A percentile compares a stretch with the other conserved stretches of the same genome.
Evolutionary conservation across 53 echinoderm and acorn worm genomes (phyloP).

Genomic region (Astropecten irregularis): DNA sequence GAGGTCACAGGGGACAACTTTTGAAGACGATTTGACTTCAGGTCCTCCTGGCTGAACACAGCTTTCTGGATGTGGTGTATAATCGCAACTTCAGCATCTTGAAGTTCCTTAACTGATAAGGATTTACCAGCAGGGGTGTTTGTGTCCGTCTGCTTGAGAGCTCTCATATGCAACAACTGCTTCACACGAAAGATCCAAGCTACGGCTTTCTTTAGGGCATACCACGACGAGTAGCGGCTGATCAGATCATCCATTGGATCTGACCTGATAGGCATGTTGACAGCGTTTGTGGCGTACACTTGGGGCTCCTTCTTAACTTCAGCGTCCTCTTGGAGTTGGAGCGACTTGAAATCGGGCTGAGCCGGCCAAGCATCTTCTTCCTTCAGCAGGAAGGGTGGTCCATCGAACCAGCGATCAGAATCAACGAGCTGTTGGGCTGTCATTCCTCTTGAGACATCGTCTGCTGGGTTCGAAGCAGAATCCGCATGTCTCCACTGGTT

Average conservation of each 20-base stretch:
- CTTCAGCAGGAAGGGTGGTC: conserved; percentile 9
- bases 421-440: not conserved
- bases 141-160: not conserved
- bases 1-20: too few relatives aligned
- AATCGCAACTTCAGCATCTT: too few relatives aligned
- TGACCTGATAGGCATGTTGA: too few relatives aligned
- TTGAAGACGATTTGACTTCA: too few relatives aligned
- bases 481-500: conserved; percentile 39
- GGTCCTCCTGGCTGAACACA: too few relatives aligned
- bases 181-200: too few relatives aligned
- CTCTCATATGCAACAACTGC: too few relatives aligned
- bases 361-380: not conserved
- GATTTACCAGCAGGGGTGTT: too few relatives aligned
- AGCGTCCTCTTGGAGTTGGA: not conserved
- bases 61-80: too few relatives aligned
- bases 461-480: conserved; percentile 31
- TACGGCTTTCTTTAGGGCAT: too few relatives aligned
- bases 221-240: too few relatives aligned
- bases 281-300: not conserved
- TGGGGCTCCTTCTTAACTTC: not conserved
- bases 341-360: not conserved
- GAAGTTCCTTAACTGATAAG: too few relatives aligned
- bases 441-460: conserved; percentile 41
- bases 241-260: not conserved
- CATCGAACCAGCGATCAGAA: not conserved